Percentiles rank a stretch among this genome's conserved stretches.
phyloP scores from a whole-genome alignment of 2,888 invertebrate species.

The Eutolmus rufibarbis region DNA sequence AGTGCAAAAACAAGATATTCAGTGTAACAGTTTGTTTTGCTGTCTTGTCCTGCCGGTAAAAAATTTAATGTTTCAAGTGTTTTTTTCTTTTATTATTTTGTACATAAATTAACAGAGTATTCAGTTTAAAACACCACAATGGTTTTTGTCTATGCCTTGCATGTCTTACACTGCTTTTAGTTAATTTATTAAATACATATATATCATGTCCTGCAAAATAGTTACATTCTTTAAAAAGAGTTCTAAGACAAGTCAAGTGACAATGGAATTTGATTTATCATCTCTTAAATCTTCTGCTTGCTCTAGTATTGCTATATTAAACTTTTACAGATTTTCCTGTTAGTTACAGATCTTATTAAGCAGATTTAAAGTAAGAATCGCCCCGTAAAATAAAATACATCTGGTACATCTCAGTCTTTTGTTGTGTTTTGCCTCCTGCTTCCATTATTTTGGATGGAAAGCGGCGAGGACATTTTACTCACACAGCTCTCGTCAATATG shows the following conservation, averaged over 20 bases:
- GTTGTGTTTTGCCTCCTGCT: neutral
- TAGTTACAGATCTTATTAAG: neutral
- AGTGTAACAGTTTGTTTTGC: neutral
- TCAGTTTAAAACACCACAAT: neutral
- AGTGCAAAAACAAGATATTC: neutral
- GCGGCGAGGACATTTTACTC: neutral
- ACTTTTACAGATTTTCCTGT: neutral
- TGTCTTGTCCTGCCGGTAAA: neutral
- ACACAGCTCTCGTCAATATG: constrained; percentile 6
- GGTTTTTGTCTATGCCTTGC: neutral
- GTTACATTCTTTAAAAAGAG: neutral
- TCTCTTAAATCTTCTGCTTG: neutral
- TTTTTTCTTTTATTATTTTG: neutral
- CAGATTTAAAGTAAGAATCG: constrained; percentile 3
- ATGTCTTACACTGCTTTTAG: neutral
- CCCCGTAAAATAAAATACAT: constrained; percentile 24
- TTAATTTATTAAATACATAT: neutral
- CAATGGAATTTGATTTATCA: constrained; percentile 9
- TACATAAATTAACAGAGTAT: neutral
- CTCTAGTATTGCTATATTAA: neutral
- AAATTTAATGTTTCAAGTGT: neutral
- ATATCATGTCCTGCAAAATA: neutral
- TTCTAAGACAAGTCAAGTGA: constrained; percentile 8
- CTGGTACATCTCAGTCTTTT: constrained; percentile 41
- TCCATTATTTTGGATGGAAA: neutral